Conservation (phyloP, 2,888 invertebrate species). For the Caenorhabditis afra region DNA sequence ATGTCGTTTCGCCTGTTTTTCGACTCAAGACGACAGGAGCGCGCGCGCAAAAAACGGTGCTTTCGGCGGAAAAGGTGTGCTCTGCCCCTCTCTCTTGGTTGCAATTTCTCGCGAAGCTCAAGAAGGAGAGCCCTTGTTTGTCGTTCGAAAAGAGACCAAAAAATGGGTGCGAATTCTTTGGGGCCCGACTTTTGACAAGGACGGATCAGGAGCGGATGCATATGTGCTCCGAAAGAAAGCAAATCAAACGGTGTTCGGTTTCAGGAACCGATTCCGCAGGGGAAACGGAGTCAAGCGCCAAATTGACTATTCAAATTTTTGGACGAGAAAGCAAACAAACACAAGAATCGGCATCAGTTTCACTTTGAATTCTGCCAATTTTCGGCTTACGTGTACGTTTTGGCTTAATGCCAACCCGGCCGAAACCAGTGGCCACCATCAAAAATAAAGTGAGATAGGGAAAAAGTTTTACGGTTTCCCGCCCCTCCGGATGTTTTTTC, state of each 20-base stretch:
- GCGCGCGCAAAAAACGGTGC: conserved; percentile 31
- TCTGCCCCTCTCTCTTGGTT: neutral
- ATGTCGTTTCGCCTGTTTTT: conserved; percentile 23
- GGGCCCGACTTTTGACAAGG: conserved; percentile 36
- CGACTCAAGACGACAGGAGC: conserved; percentile 38
- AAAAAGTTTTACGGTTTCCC: conserved; percentile 34
- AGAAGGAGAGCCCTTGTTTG: conserved; percentile 10
- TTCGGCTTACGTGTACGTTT: conserved; percentile 40
- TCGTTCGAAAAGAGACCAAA: conserved; percentile 17
- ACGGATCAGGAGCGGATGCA: conserved; percentile 12
- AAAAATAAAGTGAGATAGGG: conserved; percentile 7
- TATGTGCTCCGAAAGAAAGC: neutral
- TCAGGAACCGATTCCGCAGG: neutral
- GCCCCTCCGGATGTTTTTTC: conserved; percentile 46
- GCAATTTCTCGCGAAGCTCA: conserved; percentile 5
- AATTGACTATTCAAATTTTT: neutral
- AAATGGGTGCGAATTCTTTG: conserved; percentile 32
- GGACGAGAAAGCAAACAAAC: conserved; percentile 6
- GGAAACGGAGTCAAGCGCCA: neutral
- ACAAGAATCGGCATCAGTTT: conserved; percentile 10
- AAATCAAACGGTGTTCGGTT: neutral
- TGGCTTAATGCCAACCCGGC: conserved; percentile 35
- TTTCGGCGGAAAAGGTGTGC: conserved; percentile 4
- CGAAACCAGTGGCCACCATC: conserved; percentile 1
- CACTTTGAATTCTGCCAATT: conserved; percentile 23